phyloP scores from a whole-genome alignment of 2,888 invertebrate species.

The Hyppa rectilinea region DNA sequence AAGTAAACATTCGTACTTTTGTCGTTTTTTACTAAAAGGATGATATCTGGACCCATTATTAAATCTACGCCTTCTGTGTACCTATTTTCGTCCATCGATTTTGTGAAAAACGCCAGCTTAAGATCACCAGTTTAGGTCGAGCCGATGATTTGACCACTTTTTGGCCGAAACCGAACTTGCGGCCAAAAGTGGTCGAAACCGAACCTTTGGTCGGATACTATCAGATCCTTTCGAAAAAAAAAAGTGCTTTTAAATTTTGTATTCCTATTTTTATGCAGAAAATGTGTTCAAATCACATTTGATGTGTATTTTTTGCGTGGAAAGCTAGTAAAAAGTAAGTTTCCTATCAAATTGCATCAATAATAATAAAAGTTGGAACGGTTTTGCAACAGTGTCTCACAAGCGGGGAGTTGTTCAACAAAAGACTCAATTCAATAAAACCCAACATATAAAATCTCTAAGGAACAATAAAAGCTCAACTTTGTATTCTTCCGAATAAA shows the following conservation, averaged over 20 bases:
- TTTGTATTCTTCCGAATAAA: conserved; percentile 70
- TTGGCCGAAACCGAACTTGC: no score
- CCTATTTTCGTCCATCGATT: no score
- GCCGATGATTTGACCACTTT: no score
- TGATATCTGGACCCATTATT: no score
- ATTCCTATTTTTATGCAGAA: background rate
- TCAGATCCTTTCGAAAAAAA: background rate
- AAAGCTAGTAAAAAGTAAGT: background rate
- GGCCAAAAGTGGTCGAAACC: no score
- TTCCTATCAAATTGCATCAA: conserved; percentile 44
- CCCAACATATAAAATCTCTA: conserved; percentile 71
- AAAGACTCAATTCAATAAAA: conserved; percentile 76
- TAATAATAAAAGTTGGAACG: conserved; percentile 56
- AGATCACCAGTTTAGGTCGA: no score
- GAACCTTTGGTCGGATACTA: no score
- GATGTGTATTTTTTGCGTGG: background rate
- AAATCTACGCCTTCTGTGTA: no score
- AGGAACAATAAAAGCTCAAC: conserved; percentile 73
- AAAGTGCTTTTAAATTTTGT: background rate
- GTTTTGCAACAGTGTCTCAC: conserved; percentile 53
- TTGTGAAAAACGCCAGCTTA: no score
- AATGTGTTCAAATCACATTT: background rate
- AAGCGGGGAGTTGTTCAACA: conserved; percentile 61
- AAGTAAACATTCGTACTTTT: no score
- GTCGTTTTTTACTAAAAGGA: no score